Evolutionary conservation across 2,888 invertebrate genomes (phyloP), one percentile per base, ranked within the genome.

Genomic region (Scaptomyza polygonia): DNA sequence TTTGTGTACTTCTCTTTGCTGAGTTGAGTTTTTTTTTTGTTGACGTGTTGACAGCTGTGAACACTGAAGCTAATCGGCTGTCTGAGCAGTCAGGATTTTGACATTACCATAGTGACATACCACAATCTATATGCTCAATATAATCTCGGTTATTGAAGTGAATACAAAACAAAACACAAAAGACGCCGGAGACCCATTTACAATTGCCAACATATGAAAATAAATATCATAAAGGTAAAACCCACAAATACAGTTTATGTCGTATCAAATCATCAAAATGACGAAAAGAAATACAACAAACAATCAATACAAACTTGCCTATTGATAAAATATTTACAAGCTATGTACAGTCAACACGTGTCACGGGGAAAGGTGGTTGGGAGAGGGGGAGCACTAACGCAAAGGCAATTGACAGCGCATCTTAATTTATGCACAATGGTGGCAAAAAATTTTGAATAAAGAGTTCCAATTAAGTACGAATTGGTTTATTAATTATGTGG

Each of bases 31-130:
- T 14, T 21, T 52, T 69, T 54, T 40, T 21, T 21, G 21, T n/a
- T n/a, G n/a, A 27, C 39, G 67, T 75, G 78, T 71, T 69, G 84
- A 76, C 72, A 69, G 78, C 67, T 69, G 64, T 72, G 49, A 68
- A 80, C 77, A 77, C 80, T 72, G 30, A 45, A 62, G 52, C 63
- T 80, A 83, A 83, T 77, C 70, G 53, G 16, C 12, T 14, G 45
- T 48, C 56, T 49, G 21, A 55, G 40, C 58, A 34, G 40, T 57
- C 62, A 30, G 45, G 29, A 53, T 43, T 62, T 43, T 62, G 71
- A 68, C 70, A 74, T 83, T 80, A 81, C 54, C 72, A 80, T 80
- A 80, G 69, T 64, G 71, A 47, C 61, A 45, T 64, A 44, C 55
- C 45, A 14, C 32, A 44, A 21, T 39, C 39, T 39, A 16, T 64